A percentile compares a stretch with the other conserved stretches of the same genome.
Evolutionary conservation across 2,888 invertebrate genomes (phyloP).

Genomic region (Lamellibrachia satsuma): DNA sequence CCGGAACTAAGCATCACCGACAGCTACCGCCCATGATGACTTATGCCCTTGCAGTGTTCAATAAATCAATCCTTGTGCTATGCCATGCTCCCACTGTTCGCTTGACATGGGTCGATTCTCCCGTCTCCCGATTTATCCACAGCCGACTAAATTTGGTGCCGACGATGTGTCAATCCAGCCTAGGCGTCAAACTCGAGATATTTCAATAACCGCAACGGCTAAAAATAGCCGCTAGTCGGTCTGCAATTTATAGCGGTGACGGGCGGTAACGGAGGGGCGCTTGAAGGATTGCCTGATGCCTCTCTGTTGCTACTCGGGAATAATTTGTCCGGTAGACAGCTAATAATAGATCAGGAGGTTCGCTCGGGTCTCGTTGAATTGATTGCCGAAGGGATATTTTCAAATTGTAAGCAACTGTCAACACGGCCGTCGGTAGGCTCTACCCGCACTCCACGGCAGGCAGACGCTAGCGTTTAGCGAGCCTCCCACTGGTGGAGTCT

Average conservation of each 20-base stretch:
- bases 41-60: neutral
- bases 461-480: neutral
- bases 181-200: neutral
- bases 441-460: neutral
- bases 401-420: slow-evolving; percentile 17
- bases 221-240: neutral
- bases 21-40: neutral
- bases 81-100: neutral
- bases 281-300: neutral
- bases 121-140: neutral
- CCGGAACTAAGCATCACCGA: neutral
- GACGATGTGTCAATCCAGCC: neutral
- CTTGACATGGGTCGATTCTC: neutral
- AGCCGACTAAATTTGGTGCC: neutral
- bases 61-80: neutral
- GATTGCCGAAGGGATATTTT: neutral
- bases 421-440: neutral
- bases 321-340: neutral
- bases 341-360: neutral
- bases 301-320: neutral
- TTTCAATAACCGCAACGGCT: slow-evolving; percentile 3
- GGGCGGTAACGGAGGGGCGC: neutral
- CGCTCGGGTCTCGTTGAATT: neutral
- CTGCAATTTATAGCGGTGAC: neutral
- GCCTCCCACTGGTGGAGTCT: neutral